These are phyloP conservation scores for Orchesella flavescens DNA, from an alignment of 2,888 invertebrate species.

Conservation along the genomic window DNA sequence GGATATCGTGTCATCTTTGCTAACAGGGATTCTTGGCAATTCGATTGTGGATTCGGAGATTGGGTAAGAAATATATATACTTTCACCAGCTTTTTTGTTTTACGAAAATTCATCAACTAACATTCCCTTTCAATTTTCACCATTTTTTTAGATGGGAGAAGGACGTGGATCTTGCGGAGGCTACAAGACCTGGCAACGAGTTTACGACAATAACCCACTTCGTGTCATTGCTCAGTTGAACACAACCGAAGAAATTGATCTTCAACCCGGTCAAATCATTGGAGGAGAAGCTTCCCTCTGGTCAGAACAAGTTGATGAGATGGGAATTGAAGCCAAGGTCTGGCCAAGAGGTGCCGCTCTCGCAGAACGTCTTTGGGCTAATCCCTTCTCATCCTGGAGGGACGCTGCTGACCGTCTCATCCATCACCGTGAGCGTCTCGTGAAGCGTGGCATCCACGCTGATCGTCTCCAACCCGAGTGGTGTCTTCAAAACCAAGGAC, in stretches of 20 bases:
- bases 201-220: constrained; percentile 77
- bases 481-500: constrained; percentile 84
- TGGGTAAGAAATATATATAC: constrained; percentile 79
- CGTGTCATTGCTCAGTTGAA: constrained; percentile 72
- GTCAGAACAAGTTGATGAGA: constrained; percentile 83
- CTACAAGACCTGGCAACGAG: constrained; percentile 91
- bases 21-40: constrained; percentile 89
- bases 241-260: constrained; percentile 71
- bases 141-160: constrained; percentile 75
- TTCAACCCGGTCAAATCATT: constrained; percentile 74
- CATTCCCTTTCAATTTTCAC: not conserved
- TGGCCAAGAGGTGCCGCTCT: constrained; percentile 91
- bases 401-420: constrained; percentile 84
- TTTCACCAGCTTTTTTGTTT: not conserved
- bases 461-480: constrained; percentile 88
- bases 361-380: constrained; percentile 88
- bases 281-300: constrained; percentile 90
- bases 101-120: not conserved
- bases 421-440: constrained; percentile 82
- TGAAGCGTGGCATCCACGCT: constrained; percentile 81
- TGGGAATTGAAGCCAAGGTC: constrained; percentile 81
- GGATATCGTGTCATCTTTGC: constrained; percentile 88
- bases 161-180: constrained; percentile 94
- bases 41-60: constrained; percentile 89
- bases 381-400: constrained; percentile 81